phyloP scores from a whole-genome alignment of 2,797 vertebrate species.

The Rhynchotus rufescens region DNA sequence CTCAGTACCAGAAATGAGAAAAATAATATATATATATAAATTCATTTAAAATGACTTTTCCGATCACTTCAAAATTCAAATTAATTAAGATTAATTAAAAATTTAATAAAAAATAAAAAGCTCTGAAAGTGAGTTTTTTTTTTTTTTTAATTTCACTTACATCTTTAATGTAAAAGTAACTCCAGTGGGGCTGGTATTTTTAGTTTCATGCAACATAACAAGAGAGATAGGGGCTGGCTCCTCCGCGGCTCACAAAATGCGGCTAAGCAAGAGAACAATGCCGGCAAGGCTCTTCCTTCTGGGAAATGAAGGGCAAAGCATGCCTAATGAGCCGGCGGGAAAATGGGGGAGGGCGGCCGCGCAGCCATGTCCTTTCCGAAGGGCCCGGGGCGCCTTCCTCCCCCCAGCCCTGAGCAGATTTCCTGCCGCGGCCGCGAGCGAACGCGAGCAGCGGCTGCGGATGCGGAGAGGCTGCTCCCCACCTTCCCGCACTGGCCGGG shows the following conservation, averaged over 20 bases:
- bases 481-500: neutral
- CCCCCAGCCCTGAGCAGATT: neutral
- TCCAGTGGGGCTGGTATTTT: conserved; percentile 59
- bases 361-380: neutral
- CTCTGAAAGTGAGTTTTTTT: conserved; percentile 24
- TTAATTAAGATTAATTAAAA: conserved; percentile 68
- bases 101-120: conserved; percentile 60
- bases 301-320: neutral
- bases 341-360: neutral
- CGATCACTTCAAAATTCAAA: conserved; percentile 42
- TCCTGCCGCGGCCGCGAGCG: neutral
- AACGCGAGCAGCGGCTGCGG: neutral
- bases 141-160: conserved; percentile 15
- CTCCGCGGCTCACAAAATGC: neutral
- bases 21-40: neutral
- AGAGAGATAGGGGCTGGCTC: conserved; percentile 21
- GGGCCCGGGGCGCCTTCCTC: neutral
- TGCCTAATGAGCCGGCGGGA: accelerated
- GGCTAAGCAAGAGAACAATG: neutral
- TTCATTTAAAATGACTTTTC: conserved; percentile 27
- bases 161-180: conserved; percentile 63
- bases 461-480: neutral
- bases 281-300: accelerated
- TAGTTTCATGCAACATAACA: conserved; percentile 35
- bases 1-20: neutral